A percentile compares a stretch with the other conserved stretches of the same genome.
These are phyloP conservation scores for Tragulus kanchil DNA, from an alignment of 2,113 vertebrate species.

Conservation along the genomic window DNA sequence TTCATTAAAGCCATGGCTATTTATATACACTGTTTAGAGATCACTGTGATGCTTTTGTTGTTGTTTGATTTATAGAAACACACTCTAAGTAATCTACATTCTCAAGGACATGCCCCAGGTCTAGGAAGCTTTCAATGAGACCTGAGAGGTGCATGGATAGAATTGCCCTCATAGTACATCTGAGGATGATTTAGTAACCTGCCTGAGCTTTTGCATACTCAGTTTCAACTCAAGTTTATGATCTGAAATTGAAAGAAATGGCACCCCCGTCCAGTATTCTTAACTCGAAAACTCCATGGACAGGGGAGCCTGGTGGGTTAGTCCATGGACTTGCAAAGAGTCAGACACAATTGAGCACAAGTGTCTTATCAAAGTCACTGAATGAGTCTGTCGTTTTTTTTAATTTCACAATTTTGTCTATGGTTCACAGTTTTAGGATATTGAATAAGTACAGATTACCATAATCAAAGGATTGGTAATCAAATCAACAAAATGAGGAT, in stretches of 20 bases:
- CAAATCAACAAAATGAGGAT: not conserved
- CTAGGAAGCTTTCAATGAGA: constrained; percentile 80
- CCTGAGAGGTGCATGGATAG: constrained; percentile 50
- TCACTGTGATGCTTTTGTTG: not conserved
- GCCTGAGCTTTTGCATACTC: constrained; percentile 68
- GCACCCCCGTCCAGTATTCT: too few species aligned
- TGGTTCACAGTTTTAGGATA: constrained; percentile 35
- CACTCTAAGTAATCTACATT: not conserved
- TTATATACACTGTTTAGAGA: not conserved
- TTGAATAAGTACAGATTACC: constrained; percentile 54
- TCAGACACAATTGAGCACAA: too few species aligned
- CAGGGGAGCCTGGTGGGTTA: too few species aligned
- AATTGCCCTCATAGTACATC: constrained; percentile 70
- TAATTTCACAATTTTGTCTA: constrained; percentile 39
- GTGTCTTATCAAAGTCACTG: constrained; percentile 50
- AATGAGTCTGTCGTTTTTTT: not conserved
- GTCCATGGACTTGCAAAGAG: too few species aligned
- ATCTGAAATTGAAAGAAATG: constrained; percentile 66
- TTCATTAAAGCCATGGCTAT: not conserved
- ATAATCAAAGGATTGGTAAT: not conserved
- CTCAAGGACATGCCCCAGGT: constrained; percentile 80
- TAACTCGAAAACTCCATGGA: too few species aligned
- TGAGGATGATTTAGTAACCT: constrained; percentile 73
- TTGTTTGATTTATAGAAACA: not conserved
- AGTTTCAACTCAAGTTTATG: constrained; percentile 69